Percentiles rank a stretch among this genome's conserved stretches.
phyloP scores from a whole-genome alignment of 2,888 invertebrate genomes.

The Mamestra brassicae region DNA sequence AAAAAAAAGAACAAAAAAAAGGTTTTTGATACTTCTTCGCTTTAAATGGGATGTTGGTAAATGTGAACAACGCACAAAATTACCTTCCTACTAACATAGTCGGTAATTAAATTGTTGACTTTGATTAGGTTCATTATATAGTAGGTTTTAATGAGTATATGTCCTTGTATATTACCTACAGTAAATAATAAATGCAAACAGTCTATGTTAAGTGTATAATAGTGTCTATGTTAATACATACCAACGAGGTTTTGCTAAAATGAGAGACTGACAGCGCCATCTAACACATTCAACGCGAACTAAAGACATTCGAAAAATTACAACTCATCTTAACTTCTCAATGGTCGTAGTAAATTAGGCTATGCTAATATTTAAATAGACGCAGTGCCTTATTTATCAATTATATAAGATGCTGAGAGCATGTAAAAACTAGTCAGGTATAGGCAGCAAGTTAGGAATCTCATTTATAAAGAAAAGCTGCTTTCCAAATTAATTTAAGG shows the following conservation, averaged over 20 bases:
- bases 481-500: background rate
- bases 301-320: background rate
- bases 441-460: background rate
- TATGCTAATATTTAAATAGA: background rate
- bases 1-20: background rate
- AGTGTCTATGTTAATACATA: background rate
- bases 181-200: background rate
- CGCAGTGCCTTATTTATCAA: background rate
- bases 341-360: background rate
- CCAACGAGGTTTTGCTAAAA: background rate
- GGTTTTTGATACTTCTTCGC: background rate
- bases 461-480: background rate
- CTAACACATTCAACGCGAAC: conserved; percentile 15
- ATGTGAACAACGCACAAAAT: conserved; percentile 3
- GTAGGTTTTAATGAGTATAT: background rate
- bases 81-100: background rate
- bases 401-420: too few species aligned
- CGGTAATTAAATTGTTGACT: conserved; percentile 9
- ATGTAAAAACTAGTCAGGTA: too few species aligned
- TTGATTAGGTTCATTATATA: conserved; percentile 6
- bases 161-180: background rate
- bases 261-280: conserved; percentile 34
- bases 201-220: too few species aligned
- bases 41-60: background rate
- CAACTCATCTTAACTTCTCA: background rate